Conservation (phyloP, 2,113 vertebrate genomes). For the Platichthys stellatus region DNA sequence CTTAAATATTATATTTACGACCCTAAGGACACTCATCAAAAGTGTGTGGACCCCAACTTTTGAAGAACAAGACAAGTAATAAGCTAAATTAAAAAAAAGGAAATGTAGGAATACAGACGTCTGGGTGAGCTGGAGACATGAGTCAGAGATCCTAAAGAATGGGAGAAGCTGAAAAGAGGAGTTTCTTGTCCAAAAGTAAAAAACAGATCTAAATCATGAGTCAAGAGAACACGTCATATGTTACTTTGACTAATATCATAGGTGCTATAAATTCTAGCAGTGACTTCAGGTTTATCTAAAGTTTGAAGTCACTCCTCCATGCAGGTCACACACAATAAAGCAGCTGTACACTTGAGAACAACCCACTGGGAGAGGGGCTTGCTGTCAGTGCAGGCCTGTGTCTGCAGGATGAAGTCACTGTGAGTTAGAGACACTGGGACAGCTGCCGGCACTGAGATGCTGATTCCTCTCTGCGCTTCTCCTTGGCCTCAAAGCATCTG, state of each 20-base stretch:
- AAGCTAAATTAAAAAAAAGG: too few relatives aligned
- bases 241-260: neutral
- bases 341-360: conserved; percentile 1
- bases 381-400: neutral
- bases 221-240: neutral
- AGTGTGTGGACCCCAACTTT: too few relatives aligned
- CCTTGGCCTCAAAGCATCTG: conserved; percentile 33
- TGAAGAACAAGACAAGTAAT: too few relatives aligned
- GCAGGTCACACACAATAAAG: neutral
- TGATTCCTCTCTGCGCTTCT: conserved; percentile 43
- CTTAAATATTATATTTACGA: too few relatives aligned
- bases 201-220: neutral
- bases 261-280: neutral
- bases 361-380: neutral
- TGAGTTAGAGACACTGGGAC: conserved; percentile 26
- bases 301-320: neutral
- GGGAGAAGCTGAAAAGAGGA: too few relatives aligned
- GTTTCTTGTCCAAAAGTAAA: neutral
- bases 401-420: conserved; percentile 31
- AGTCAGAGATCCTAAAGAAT: too few relatives aligned
- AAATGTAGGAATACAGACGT: too few relatives aligned
- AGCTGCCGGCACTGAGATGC: conserved; percentile 38
- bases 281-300: neutral
- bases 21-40: too few relatives aligned
- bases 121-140: too few relatives aligned